Percentiles rank a stretch among this genome's conserved stretches.
phyloP scores from a whole-genome alignment of 2,113 vertebrate species.

The Eolophus roseicapilla region DNA sequence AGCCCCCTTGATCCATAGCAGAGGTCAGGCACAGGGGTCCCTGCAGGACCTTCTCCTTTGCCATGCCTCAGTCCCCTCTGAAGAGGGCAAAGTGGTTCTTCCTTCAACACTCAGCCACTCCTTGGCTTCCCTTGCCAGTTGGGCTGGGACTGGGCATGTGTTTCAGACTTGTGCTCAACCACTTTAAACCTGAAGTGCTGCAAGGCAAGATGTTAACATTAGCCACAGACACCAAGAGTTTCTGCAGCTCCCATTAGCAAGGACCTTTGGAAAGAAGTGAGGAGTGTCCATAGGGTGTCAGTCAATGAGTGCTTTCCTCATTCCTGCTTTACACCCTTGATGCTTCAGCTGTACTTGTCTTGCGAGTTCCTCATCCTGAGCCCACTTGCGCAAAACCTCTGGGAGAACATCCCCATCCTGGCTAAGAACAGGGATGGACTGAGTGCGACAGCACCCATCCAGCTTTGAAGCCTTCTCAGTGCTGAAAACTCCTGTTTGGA shows the following conservation, averaged over 20 bases:
- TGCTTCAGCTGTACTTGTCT: background rate
- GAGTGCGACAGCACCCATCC: background rate
- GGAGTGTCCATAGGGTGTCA: accelerated
- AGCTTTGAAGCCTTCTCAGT: background rate
- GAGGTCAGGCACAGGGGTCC: background rate
- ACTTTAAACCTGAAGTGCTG: background rate
- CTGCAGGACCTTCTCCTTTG: accelerated
- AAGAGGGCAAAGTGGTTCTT: background rate
- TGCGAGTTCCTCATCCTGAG: background rate
- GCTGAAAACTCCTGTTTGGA: background rate
- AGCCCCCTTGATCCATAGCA: background rate
- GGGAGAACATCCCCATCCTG: background rate
- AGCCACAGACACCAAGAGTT: background rate
- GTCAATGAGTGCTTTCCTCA: background rate
- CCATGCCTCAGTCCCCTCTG: background rate
- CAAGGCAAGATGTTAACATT: background rate
- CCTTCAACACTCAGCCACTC: background rate
- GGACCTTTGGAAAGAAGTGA: background rate
- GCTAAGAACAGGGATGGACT: background rate
- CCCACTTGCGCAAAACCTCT: background rate
- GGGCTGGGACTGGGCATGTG: background rate
- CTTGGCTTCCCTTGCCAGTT: background rate
- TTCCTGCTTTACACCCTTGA: background rate
- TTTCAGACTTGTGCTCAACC: background rate
- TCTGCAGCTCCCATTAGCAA: background rate